Conservation (phyloP, 2,888 invertebrate genomes). For the Anorthoa munda region DNA sequence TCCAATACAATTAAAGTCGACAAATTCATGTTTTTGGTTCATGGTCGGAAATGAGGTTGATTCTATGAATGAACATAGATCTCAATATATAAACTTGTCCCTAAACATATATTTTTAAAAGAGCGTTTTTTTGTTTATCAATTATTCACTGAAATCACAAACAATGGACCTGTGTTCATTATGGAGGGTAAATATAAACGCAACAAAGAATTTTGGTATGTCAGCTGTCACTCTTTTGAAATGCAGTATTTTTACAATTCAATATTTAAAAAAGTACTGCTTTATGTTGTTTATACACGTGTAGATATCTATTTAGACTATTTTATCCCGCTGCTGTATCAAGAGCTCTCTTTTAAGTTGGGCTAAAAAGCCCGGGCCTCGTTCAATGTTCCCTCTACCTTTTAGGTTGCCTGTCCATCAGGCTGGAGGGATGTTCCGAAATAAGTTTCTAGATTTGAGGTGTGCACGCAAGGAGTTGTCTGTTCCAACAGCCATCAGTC, state of each 20-base stretch:
- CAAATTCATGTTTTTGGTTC: neutral
- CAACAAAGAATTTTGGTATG: constrained; percentile 22
- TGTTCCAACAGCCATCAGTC: constrained; percentile 17
- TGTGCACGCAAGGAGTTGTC: constrained; percentile 6
- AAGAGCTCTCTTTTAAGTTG: neutral
- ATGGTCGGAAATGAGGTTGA: neutral
- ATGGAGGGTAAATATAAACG: constrained; percentile 14
- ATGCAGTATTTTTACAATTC: constrained; percentile 32
- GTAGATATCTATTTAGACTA: neutral
- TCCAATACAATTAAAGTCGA: no score
- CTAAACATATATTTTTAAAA: neutral
- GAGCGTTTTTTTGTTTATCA: neutral
- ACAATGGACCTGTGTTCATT: constrained; percentile 19
- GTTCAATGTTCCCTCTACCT: constrained; percentile 15
- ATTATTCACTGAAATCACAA: constrained; percentile 14
- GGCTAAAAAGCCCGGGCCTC: neutral
- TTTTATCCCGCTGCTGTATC: neutral
- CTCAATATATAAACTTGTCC: neutral
- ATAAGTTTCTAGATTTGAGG: constrained; percentile 8
- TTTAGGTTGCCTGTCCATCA: constrained; percentile 6
- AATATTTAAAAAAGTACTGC: constrained; percentile 26
- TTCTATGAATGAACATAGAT: neutral
- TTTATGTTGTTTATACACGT: constrained; percentile 10
- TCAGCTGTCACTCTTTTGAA: constrained; percentile 28
- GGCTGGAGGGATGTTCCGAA: neutral